phyloP scores from a whole-genome alignment of 2,797 vertebrate species.

The Sebastes alutus region DNA sequence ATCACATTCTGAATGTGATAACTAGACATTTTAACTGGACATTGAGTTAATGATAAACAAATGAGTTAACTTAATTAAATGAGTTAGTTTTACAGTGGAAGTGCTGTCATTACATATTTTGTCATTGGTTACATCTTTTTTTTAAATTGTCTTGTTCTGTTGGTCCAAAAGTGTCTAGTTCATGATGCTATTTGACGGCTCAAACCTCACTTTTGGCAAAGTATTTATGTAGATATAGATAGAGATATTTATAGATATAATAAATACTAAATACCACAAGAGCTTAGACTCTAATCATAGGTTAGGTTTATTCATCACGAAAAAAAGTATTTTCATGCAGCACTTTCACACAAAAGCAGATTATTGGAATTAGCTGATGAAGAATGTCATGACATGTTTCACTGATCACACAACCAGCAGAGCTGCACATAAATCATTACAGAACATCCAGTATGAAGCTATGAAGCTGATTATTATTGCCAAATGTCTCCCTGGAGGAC shows the following conservation, averaged over 20 bases:
- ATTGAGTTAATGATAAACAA: background rate
- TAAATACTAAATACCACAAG: background rate
- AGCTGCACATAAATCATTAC: constrained; percentile 64
- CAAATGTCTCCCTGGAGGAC: constrained; percentile 58
- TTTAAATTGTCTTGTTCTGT: background rate
- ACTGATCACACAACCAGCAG: constrained; percentile 26
- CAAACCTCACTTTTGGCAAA: background rate
- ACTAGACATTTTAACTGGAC: background rate
- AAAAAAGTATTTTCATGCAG: background rate
- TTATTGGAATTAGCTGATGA: constrained; percentile 13
- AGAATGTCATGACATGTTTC: constrained; percentile 10
- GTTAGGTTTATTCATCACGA: constrained; percentile 2
- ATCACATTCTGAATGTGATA: background rate
- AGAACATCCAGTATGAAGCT: constrained; percentile 12
- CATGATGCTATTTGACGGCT: background rate
- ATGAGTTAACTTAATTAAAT: background rate
- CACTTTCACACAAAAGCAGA: constrained; percentile 11
- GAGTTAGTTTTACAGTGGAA: background rate
- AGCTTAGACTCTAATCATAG: constrained; percentile 1
- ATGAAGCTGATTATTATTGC: constrained; percentile 35
- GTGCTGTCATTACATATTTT: background rate
- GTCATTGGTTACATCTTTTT: background rate
- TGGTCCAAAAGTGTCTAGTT: background rate
- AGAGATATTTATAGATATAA: constrained; percentile 9
- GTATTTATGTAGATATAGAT: background rate